These are phyloP conservation scores for Suillia variegata DNA, from an alignment of 2,888 invertebrate species.

Conservation along the genomic window DNA sequence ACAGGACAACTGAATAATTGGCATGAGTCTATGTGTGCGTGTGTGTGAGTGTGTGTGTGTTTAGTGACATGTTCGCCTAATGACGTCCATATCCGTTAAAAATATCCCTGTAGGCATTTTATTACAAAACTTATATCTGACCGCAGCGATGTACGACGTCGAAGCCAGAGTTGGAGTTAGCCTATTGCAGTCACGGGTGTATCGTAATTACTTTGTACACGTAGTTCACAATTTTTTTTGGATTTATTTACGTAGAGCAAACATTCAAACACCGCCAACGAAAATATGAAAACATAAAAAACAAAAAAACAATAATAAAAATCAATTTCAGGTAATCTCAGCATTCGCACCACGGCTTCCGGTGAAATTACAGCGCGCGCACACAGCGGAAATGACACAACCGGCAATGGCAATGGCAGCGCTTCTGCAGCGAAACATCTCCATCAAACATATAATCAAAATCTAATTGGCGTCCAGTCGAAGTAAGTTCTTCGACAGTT, in stretches of 20 bases:
- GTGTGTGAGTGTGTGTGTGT: neutral
- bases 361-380: conserved; percentile 33
- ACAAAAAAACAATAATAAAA: conserved; percentile 12
- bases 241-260: too few species aligned
- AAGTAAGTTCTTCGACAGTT: conserved; percentile 58
- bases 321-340: conserved; percentile 43
- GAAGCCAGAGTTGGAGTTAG: too few species aligned
- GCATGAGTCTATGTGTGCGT: neutral
- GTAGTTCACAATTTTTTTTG: too few species aligned
- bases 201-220: too few species aligned
- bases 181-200: too few species aligned
- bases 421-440: conserved; percentile 32
- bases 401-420: conserved; percentile 13
- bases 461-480: conserved; percentile 56
- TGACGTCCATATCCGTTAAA: neutral
- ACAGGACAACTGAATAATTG: neutral
- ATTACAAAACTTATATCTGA: too few species aligned
- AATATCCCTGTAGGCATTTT: neutral
- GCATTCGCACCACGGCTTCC: conserved; percentile 37
- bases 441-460: conserved; percentile 41
- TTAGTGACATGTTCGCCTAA: conserved; percentile 5
- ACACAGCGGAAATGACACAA: conserved; percentile 30
- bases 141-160: too few species aligned
- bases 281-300: neutral
- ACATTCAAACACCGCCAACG: too few species aligned